Evolutionary conservation across 2,888 invertebrate species (phyloP).

Genomic region (Octonoba sinensis): DNA sequence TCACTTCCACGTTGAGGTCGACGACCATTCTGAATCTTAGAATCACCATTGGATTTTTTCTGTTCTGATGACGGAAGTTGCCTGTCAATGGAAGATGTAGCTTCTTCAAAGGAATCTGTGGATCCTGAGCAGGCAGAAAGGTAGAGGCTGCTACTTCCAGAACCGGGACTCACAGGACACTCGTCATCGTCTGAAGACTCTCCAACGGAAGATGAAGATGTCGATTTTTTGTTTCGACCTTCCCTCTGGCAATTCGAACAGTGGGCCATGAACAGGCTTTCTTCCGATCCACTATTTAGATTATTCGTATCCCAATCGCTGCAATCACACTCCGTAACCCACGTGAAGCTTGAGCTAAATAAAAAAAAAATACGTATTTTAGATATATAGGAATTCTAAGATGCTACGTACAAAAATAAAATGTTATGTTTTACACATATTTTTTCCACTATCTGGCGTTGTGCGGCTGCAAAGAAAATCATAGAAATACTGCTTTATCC

Average conservation of each 20-base stretch:
- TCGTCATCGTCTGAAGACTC: conserved; percentile 23
- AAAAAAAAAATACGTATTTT: background rate
- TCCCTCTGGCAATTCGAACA: conserved; percentile 40
- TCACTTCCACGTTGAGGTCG: conserved; percentile 29
- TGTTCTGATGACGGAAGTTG: background rate
- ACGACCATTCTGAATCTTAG: background rate
- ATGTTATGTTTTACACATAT: no score
- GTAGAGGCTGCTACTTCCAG: conserved; percentile 47
- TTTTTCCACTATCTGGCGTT: no score
- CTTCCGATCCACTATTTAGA: conserved; percentile 22
- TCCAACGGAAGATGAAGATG: conserved; percentile 33
- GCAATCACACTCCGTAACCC: conserved; percentile 63
- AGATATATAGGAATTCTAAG: background rate
- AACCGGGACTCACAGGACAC: conserved; percentile 10
- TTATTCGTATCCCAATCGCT: conserved; percentile 56
- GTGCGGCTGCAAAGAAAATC: no score
- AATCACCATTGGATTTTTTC: background rate
- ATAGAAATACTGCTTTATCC: no score
- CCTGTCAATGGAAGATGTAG: background rate
- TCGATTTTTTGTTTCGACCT: background rate
- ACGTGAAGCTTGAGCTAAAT: conserved; percentile 62
- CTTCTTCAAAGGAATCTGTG: conserved; percentile 50
- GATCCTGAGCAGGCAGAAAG: conserved; percentile 59
- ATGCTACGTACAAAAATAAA: no score
- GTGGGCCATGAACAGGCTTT: conserved; percentile 25